Conservation (phyloP, 1,140 invertebrate genomes). For the Fopius arisanus region DNA sequence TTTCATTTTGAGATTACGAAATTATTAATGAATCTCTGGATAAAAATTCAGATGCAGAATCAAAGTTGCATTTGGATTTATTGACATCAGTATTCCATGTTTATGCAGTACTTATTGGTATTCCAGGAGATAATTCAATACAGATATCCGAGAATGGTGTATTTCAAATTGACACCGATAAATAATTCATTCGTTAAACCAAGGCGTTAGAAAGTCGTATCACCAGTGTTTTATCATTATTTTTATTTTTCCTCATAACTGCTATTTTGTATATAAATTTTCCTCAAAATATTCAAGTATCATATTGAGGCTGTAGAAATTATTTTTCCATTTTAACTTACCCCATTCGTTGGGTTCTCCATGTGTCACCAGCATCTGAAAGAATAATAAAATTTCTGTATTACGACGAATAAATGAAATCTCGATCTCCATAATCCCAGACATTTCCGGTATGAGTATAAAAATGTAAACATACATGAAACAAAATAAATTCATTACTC, state of each 20-base stretch:
- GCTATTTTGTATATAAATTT: neutral
- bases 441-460: neutral
- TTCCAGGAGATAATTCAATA: slow-evolving; percentile 11
- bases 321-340: slow-evolving; percentile 32
- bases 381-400: slow-evolving; percentile 32
- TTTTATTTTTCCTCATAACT: slow-evolving; percentile 32
- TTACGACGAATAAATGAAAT: slow-evolving; percentile 13
- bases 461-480: neutral
- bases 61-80: slow-evolving; percentile 4
- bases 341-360: slow-evolving; percentile 33
- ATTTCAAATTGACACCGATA: slow-evolving; percentile 28
- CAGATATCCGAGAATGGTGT: slow-evolving; percentile 28
- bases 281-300: slow-evolving; percentile 17
- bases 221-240: slow-evolving; percentile 31
- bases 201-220: slow-evolving; percentile 36
- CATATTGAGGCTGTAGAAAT: neutral
- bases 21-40: neutral
- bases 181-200: slow-evolving; percentile 31
- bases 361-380: slow-evolving; percentile 31
- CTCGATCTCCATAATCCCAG: slow-evolving; percentile 15
- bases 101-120: slow-evolving; percentile 16
- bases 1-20: neutral
- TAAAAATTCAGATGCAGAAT: neutral
- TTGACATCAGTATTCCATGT: slow-evolving; percentile 9
- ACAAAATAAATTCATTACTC: too few species aligned